Evolutionary conservation across 2,113 vertebrate genomes (phyloP), one percentile per base, ranked within the genome.

Genomic region (Siniperca knerii): DNA sequence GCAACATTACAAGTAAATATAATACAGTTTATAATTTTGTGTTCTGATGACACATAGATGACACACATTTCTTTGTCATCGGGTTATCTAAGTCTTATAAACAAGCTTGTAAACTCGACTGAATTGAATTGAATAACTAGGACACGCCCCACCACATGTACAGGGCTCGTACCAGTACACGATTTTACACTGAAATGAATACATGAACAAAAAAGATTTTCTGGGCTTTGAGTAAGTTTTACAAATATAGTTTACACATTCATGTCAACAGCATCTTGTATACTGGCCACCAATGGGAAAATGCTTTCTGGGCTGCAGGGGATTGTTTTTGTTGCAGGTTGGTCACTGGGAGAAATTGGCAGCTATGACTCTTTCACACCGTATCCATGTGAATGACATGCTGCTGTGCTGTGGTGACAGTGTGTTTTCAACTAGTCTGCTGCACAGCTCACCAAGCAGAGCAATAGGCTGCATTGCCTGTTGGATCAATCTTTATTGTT

Each of bases 371-470:
- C n/a, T 42, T 79, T 33, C 29, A 9, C 8, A 0, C 20, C 1
- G 52, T 77, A 54, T 75, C 79, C 20, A 40, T 75, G 81, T 74
- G 69, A 79, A 83, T 33, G 71, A 46, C 52, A 40, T 9, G 67
- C 55, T 25, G 46, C 72, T 20, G 67, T 82, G 80, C 81, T 70
- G 61, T 83, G 86, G 84, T n/a, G 58, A 88, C 68, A 0, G 11
- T 61, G 54, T 87, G 74, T 81, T 91, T 87, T 70, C 72, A 78
- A 48, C 61, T 20, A 81, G 61, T 52, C 37, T 0, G 76, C 67
- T 82, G 74, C 33, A 66, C 37, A 46, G 44, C 67, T 65, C 66
- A 60, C 35, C 77, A 66, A 82, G 75, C 81, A 67, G 58, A 79
- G 4, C 57, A 68, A 91, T 37, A 35, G 65, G 48, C 33, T 20